A percentile compares a stretch with the other conserved stretches of the same genome.
These are phyloP conservation scores for Nasua narica DNA, from an alignment of 2,797 vertebrate species.

Conservation along the genomic window DNA sequence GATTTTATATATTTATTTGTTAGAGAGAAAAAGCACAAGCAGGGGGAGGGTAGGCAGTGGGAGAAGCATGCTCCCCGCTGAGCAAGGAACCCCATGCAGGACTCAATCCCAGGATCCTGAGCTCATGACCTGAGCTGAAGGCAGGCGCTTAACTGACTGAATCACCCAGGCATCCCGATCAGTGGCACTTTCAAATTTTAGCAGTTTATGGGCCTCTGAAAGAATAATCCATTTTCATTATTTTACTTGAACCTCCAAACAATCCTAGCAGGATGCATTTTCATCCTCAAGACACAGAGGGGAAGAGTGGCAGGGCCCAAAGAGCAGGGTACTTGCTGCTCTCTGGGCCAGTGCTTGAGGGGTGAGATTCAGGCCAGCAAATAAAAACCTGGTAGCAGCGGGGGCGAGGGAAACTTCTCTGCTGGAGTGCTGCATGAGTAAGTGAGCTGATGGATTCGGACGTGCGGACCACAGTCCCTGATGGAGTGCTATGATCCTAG, in stretches of 20 bases:
- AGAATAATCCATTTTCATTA: background rate
- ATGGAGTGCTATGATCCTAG: background rate
- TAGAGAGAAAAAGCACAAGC: too few species aligned
- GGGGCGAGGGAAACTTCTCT: too few species aligned
- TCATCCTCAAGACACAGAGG: background rate
- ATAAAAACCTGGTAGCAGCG: background rate
- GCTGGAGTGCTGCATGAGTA: rapidly evolving
- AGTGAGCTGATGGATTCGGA: background rate
- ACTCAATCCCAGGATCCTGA: too few species aligned
- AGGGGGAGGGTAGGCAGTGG: too few species aligned
- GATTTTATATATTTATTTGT: too few species aligned
- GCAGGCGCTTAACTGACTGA: too few species aligned
- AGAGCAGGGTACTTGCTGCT: background rate
- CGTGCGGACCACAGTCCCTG: background rate
- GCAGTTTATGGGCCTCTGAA: background rate
- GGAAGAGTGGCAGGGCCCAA: background rate
- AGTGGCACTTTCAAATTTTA: background rate
- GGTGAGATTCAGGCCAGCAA: background rate
- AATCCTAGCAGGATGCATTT: background rate
- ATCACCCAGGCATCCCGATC: background rate
- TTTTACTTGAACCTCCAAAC: background rate
- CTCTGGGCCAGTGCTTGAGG: background rate
- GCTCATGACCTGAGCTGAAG: too few species aligned
- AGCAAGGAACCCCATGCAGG: too few species aligned
- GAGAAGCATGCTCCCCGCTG: too few species aligned